A percentile compares a stretch with the other conserved stretches of the same genome.
These are phyloP conservation scores for Gallinago solitaria DNA, from an alignment of 2,797 vertebrate species.

Conservation along the genomic window DNA sequence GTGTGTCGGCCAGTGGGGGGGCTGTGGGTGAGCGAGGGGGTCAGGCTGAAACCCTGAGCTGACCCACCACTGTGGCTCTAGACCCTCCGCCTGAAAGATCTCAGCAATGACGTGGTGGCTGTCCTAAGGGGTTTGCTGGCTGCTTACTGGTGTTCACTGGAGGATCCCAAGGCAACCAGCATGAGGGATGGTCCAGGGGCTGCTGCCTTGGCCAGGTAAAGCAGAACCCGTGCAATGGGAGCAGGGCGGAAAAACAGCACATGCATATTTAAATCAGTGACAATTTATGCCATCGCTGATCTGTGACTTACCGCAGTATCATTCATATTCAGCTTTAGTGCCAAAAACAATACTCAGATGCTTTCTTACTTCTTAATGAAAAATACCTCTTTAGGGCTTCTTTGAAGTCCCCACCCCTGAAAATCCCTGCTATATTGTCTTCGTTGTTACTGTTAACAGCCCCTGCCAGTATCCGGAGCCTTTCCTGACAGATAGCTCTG, in stretches of 20 bases:
- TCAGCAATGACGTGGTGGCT: fast-evolving
- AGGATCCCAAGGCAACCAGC: not conserved
- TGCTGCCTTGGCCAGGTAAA: not conserved
- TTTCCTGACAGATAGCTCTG: slow-evolving; percentile 45
- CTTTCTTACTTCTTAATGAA: slow-evolving; percentile 63
- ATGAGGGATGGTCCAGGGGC: not conserved
- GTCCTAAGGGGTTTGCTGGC: fast-evolving
- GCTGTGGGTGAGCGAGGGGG: fast-evolving
- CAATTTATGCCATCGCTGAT: not conserved
- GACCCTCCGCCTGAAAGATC: fast-evolving
- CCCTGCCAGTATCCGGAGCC: slow-evolving; percentile 50
- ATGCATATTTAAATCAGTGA: not conserved
- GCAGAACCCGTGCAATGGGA: not conserved
- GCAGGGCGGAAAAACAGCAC: not conserved
- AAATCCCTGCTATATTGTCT: slow-evolving; percentile 30
- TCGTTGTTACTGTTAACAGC: slow-evolving; percentile 51
- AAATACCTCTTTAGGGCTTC: slow-evolving; percentile 58
- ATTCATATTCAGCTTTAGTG: slow-evolving; percentile 30
- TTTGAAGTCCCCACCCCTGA: slow-evolving; percentile 57
- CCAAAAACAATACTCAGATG: slow-evolving; percentile 31
- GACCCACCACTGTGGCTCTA: fast-evolving
- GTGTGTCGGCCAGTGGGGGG: not conserved
- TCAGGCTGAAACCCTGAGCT: not conserved
- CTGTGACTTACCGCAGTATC: not conserved
- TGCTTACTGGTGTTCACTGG: not conserved